Percentiles rank a stretch among this genome's conserved stretches.
Conservation (phyloP, 2,113 vertebrate species). For the Struthidea cinerea region DNA sequence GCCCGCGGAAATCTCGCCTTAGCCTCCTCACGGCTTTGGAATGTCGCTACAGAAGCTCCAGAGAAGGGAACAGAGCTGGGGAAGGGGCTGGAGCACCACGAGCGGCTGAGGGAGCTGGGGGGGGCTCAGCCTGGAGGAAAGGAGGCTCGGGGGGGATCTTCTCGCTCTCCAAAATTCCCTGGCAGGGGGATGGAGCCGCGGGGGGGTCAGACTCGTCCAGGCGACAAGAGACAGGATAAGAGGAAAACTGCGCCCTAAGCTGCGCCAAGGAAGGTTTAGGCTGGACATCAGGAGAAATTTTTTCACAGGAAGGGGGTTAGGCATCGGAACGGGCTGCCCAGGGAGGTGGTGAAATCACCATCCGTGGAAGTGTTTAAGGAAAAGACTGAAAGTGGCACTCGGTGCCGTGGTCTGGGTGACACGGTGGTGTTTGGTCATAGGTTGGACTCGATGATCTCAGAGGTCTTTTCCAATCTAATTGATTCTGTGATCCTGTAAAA, state of each 20-base stretch:
- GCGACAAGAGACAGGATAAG: too few relatives aligned
- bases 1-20: not conserved
- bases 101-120: not conserved
- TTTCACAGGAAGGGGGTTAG: not conserved
- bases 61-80: not conserved
- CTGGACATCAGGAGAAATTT: not conserved
- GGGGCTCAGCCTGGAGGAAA: not conserved
- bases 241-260: not conserved
- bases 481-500: not conserved
- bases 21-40: not conserved
- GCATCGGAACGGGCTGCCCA: too few relatives aligned
- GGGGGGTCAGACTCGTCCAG: too few relatives aligned
- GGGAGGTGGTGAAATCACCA: not conserved
- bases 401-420: not conserved
- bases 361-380: not conserved
- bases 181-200: not conserved
- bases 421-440: not conserved
- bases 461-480: not conserved
- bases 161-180: accelerated
- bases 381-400: not conserved
- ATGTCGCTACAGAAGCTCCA: not conserved
- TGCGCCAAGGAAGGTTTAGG: too few relatives aligned
- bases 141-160: not conserved
- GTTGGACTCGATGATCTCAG: not conserved
- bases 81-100: not conserved